A percentile compares a stretch with the other conserved stretches of the same genome.
Conservation (phyloP, 2,888 invertebrate genomes). For the Apamea monoglypha region DNA sequence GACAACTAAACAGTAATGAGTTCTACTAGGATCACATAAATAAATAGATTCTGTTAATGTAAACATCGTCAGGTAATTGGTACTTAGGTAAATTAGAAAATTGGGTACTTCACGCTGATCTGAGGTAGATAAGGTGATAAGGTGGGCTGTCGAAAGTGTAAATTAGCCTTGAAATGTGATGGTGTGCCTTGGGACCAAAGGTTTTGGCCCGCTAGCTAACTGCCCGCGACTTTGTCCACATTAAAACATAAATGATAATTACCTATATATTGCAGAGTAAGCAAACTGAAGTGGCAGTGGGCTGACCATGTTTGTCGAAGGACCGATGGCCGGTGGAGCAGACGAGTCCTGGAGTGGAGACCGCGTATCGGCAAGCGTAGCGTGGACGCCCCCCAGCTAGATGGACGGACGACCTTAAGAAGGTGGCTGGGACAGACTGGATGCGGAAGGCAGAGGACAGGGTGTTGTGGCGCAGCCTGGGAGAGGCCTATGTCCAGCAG, state of each 20-base stretch:
- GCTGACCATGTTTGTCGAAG: too few relatives aligned
- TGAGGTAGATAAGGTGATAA: slow-evolving; percentile 38
- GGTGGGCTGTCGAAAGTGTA: slow-evolving; percentile 8
- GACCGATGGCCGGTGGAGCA: too few relatives aligned
- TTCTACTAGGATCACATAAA: slow-evolving; percentile 70
- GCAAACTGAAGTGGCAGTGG: too few relatives aligned
- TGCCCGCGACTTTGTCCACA: background rate
- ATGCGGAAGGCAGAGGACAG: too few relatives aligned
- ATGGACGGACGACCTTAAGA: too few relatives aligned
- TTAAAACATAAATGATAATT: background rate
- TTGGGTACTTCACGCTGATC: slow-evolving; percentile 49
- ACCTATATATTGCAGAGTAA: too few relatives aligned
- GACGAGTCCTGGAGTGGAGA: too few relatives aligned
- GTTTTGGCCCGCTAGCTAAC: background rate
- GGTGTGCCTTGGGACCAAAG: background rate
- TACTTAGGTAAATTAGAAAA: slow-evolving; percentile 60
- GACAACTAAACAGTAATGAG: slow-evolving; percentile 75
- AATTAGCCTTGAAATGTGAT: slow-evolving; percentile 22
- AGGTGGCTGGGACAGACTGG: too few relatives aligned
- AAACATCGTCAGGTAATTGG: slow-evolving; percentile 59
- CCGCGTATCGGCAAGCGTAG: too few relatives aligned
- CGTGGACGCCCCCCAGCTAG: too few relatives aligned
- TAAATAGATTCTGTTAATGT: slow-evolving; percentile 68
- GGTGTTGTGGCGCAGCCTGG: too few relatives aligned
- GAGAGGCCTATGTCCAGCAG: too few relatives aligned